Conservation (phyloP, 2,113 vertebrate genomes). For the Stigmatopora argus region DNA sequence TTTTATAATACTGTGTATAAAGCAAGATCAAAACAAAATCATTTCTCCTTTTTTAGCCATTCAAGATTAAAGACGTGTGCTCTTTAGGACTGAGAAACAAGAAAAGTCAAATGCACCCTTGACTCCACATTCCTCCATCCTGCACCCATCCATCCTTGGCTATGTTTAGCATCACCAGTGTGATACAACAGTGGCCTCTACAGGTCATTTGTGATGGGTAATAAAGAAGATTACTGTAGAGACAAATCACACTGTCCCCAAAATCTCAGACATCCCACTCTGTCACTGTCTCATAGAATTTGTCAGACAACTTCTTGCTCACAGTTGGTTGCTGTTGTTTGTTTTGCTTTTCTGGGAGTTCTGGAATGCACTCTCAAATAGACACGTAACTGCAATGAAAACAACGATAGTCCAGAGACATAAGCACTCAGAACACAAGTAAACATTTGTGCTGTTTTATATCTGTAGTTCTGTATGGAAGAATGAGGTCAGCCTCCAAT, state of each 20-base stretch:
- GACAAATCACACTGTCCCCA: slow-evolving; percentile 21
- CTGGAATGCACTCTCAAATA: neutral
- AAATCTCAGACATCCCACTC: slow-evolving; percentile 33
- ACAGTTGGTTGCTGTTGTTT: slow-evolving; percentile 1
- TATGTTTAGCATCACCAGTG: neutral
- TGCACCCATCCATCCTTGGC: neutral
- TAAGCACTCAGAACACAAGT: neutral
- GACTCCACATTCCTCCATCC: neutral
- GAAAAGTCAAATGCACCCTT: slow-evolving; percentile 15
- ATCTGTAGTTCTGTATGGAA: neutral
- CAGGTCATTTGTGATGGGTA: slow-evolving; percentile 12
- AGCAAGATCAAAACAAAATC: neutral
- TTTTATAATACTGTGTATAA: neutral
- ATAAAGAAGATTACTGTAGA: neutral
- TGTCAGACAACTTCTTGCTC: slow-evolving; percentile 16
- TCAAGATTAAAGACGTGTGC: slow-evolving; percentile 23
- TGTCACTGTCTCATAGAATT: slow-evolving; percentile 29
- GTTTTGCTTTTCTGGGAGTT: slow-evolving; percentile 5
- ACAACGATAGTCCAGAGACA: slow-evolving; percentile 1
- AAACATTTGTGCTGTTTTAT: neutral
- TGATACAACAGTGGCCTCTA: slow-evolving; percentile 52
- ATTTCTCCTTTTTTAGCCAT: neutral
- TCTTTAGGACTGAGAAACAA: slow-evolving; percentile 15
- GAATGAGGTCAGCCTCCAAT: neutral
- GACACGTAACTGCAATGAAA: neutral